Conservation (phyloP, 2,797 vertebrate genomes). For the Acropternis orthonyx region DNA sequence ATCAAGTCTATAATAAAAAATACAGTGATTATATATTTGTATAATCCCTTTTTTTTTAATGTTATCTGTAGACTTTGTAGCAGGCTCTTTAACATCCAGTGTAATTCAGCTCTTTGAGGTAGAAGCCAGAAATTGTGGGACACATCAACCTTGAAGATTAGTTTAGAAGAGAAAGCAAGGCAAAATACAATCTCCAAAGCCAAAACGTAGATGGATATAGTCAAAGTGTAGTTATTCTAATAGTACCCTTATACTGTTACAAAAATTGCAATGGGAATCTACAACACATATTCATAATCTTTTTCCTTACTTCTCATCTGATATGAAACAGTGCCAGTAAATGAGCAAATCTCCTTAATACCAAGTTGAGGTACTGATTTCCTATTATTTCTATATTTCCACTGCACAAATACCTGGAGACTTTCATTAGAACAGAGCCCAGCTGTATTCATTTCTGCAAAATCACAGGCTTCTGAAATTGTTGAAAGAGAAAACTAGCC, state of each 20-base stretch:
- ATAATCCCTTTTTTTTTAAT: background rate
- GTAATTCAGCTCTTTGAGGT: background rate
- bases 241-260: background rate
- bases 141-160: background rate
- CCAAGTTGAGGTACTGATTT: constrained; percentile 38
- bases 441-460: constrained; percentile 25
- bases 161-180: constrained; percentile 10
- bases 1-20: background rate
- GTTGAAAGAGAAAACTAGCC: constrained; percentile 13
- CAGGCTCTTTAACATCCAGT: background rate
- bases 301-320: constrained; percentile 39
- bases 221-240: background rate
- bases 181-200: background rate
- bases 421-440: background rate
- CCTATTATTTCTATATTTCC: constrained; percentile 49
- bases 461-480: constrained; percentile 25
- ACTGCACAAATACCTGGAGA: constrained; percentile 20
- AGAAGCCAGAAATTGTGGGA: background rate
- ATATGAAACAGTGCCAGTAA: background rate
- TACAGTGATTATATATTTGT: background rate
- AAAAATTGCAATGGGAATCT: constrained; percentile 8
- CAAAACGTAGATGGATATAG: background rate
- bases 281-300: background rate
- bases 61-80: background rate
- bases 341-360: constrained; percentile 40